Evolutionary conservation across 53 echinoderm and acorn worm genomes (phyloP).

Genomic region (Echinometra lucunter): DNA sequence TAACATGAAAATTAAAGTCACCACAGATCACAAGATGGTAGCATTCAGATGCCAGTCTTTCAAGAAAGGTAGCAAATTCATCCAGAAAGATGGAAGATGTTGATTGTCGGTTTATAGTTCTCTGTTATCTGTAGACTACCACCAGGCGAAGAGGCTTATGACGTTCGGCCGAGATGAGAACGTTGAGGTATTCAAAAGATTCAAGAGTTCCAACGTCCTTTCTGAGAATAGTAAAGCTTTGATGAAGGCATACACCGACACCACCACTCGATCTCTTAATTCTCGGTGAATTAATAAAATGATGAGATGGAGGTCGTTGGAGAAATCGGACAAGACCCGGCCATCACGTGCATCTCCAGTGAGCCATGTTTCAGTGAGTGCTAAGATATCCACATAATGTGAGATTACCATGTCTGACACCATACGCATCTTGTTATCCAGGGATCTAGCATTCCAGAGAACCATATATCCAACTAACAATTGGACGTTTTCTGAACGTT

Average conservation of each 20-base stretch:
- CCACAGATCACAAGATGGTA: too few relatives aligned
- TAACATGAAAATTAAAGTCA: conserved; percentile 74
- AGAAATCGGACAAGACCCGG: conserved; percentile 25
- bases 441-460: too few relatives aligned
- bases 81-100: too few relatives aligned
- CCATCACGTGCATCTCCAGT: conserved; percentile 56
- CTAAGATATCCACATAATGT: conserved; percentile 67
- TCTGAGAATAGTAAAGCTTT: background rate
- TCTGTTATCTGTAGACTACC: too few relatives aligned
- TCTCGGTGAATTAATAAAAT: conserved; percentile 25
- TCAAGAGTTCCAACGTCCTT: conserved; percentile 7
- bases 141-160: conserved; percentile 67
- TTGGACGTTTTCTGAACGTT: too few relatives aligned
- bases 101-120: too few relatives aligned
- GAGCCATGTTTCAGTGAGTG: conserved; percentile 66
- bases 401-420: conserved; percentile 57
- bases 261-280: conserved; percentile 59
- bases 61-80: conserved; percentile 69
- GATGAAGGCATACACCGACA: conserved; percentile 30
- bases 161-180: conserved; percentile 11
- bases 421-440: conserved; percentile 28
- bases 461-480: too few relatives aligned
- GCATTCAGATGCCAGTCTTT: too few relatives aligned
- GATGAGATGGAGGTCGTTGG: conserved; percentile 39
- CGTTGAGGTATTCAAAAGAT: conserved; percentile 56